These are phyloP conservation scores for Dinoponera quadriceps DNA, from an alignment of 1,140 invertebrate species.

Conservation along the genomic window DNA sequence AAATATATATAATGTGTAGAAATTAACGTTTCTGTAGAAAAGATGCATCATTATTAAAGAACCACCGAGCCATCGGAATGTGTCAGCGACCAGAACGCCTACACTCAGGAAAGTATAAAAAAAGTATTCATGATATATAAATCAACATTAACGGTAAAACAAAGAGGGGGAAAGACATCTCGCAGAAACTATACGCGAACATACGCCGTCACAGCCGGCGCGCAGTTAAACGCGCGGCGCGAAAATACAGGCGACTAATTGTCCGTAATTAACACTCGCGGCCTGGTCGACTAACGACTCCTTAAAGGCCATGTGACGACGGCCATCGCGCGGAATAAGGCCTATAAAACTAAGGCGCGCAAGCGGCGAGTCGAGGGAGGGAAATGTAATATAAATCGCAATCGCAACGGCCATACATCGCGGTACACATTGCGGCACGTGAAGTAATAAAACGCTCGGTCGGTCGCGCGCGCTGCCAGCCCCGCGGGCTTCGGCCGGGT, in stretches of 20 bases:
- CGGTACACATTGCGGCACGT: slow-evolving; percentile 34
- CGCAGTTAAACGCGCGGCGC: neutral
- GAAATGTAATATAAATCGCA: slow-evolving; percentile 34
- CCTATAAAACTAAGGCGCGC: slow-evolving; percentile 6
- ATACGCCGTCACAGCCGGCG: neutral
- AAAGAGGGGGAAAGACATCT: neutral
- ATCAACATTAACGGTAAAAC: no score
- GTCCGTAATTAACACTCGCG: slow-evolving; percentile 21
- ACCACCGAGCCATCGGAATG: no score
- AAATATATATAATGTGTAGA: no score
- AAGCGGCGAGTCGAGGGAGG: neutral
- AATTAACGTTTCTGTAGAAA: no score
- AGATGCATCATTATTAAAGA: no score
- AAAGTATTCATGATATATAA: no score
- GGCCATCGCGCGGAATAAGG: slow-evolving; percentile 2
- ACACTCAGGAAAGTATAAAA: no score
- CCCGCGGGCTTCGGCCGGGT: slow-evolving; percentile 5
- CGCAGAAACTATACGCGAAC: neutral
- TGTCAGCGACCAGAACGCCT: no score
- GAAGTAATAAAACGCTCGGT: slow-evolving; percentile 53
- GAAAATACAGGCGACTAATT: slow-evolving; percentile 2
- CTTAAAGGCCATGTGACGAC: neutral
- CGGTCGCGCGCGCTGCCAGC: slow-evolving; percentile 14
- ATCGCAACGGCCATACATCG: slow-evolving; percentile 30
- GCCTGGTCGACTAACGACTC: neutral